Base-by-base conservation (phyloP, 2,113 vertebrate genomes). In the Propithecus coquereli region DNA sequence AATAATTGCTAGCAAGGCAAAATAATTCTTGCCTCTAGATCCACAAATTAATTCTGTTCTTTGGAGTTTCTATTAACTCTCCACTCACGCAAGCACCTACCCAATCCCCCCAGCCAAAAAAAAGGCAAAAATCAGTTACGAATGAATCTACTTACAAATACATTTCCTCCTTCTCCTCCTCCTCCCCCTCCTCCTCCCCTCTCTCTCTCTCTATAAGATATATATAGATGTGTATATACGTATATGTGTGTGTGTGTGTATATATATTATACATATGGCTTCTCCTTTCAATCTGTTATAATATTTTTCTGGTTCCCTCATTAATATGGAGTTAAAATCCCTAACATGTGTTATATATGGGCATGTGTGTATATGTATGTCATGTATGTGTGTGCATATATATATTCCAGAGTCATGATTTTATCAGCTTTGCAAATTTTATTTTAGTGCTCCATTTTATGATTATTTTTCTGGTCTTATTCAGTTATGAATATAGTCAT, bases 41-140 rank as follows among this genome's bases (percentile, higher is more conserved):
- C 34, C 12, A 30, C 3, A 65, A 47, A 14, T 92, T 61, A 85
- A 45, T 30, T 16, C 17, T 37, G 6, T 13, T 47, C 7, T 63
- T 27, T 54, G 30, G 40, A 45, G 16, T 3, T 27, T 65, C 2
- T 27, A 5, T 54, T 79, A 25, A 73, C 12, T 84, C 13, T 6
- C 1, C 0, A 61, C 8, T 3, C 6, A 30, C 47, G 16, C n/a
- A 45, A 6, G 34, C 12, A 27, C 8, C 59, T 47, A 5, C 0
- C 13, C 25, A 73, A 34, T 23, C 25, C 16, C 47, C 20, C 43
- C 22, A 0, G 32, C 13, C 14, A 2, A 25, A 77, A 47, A 61
- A 59, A 54, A 54, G 17, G 52, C 2, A 61, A 61, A 32, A 89
- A 5, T 23, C 30, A 45, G 1, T 6, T 84, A 34, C n/a, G 37